Evolutionary conservation across 2,113 vertebrate genomes (phyloP).

Genomic region (Tapirus terrestris): DNA sequence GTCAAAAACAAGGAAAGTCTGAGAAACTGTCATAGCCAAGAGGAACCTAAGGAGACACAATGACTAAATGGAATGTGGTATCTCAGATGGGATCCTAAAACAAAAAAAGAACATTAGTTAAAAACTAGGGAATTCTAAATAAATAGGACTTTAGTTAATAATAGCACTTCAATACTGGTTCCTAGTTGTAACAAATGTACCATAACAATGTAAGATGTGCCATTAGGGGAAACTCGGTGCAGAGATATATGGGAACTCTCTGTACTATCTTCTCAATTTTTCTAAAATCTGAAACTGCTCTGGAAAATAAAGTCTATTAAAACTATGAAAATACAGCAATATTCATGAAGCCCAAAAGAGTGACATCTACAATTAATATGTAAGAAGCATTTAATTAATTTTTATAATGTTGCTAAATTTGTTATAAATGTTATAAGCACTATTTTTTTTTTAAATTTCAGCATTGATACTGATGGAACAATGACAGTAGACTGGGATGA

Average conservation of each 20-base stretch:
- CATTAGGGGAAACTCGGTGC: background rate
- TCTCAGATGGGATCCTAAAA: background rate
- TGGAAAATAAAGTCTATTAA: background rate
- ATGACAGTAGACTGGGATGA: constrained; percentile 96
- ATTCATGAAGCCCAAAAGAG: background rate
- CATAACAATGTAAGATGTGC: background rate
- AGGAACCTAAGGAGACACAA: background rate
- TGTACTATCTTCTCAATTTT: background rate
- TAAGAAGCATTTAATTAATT: background rate
- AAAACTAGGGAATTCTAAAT: background rate
- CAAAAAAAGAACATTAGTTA: background rate
- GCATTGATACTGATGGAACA: constrained; percentile 94
- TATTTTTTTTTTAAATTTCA: constrained; percentile 75
- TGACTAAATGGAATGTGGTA: background rate
- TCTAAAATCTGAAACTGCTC: background rate
- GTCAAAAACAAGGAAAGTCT: background rate
- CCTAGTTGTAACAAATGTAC: background rate
- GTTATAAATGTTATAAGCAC: constrained; percentile 5
- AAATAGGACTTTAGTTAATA: constrained; percentile 1
- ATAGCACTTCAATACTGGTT: background rate
- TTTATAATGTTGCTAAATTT: background rate
- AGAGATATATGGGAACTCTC: background rate
- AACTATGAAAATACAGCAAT: background rate
- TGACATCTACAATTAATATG: background rate
- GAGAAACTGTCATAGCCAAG: background rate